Percentiles rank a stretch among this genome's conserved stretches.
phyloP scores from a whole-genome alignment of 2,888 invertebrate species.

The Pyralis farinalis region DNA sequence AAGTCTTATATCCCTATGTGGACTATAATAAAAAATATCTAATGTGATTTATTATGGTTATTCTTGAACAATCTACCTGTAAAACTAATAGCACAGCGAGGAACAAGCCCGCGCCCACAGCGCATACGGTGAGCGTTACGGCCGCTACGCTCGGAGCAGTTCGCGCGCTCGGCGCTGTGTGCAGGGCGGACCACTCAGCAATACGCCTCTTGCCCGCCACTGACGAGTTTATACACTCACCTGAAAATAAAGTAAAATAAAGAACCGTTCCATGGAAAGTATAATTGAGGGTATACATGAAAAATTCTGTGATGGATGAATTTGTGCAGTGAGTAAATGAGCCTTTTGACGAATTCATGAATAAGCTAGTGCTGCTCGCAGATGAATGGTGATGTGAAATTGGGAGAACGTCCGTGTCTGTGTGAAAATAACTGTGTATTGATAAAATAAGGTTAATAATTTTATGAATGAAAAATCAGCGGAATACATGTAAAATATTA shows the following conservation, averaged over 20 bases:
- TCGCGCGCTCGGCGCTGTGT: constrained; percentile 35
- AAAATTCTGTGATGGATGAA: background rate
- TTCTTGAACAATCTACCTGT: no score
- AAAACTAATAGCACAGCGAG: constrained; percentile 85
- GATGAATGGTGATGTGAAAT: no score
- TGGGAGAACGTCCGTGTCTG: no score
- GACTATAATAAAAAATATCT: no score
- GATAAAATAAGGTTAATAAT: no score
- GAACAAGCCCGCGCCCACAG: constrained; percentile 66
- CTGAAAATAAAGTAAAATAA: constrained; percentile 46
- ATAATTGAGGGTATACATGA: no score
- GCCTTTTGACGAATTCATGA: background rate
- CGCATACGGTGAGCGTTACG: constrained; percentile 62
- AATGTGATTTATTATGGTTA: no score
- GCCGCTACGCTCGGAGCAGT: constrained; percentile 67
- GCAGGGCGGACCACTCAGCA: constrained; percentile 79
- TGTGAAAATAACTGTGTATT: no score
- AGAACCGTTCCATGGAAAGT: background rate
- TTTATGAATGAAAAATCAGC: no score
- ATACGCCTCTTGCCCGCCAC: constrained; percentile 88
- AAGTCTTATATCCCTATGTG: no score
- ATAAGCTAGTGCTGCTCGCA: no score
- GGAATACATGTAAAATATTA: no score
- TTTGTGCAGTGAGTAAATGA: background rate
- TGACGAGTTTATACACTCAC: constrained; percentile 87